These are phyloP conservation scores for Plumapathes pennacea DNA, from an alignment of 92 coral and sea anemone species.

Conservation along the genomic window DNA sequence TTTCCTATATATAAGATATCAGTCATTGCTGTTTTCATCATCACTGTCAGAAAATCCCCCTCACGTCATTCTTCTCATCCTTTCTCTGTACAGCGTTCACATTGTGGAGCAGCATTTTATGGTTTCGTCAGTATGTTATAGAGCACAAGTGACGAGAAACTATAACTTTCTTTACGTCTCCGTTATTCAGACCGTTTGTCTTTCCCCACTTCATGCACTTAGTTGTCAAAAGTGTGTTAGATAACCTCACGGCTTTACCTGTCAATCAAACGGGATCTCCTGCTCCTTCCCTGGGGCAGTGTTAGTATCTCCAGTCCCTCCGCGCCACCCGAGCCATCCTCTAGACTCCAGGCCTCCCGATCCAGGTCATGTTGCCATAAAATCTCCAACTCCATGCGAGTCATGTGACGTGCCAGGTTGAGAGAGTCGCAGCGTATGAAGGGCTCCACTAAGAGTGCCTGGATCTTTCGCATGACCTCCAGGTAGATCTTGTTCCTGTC, in stretches of 20 bases:
- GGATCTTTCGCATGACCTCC: conserved; percentile 73
- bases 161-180: too few relatives aligned
- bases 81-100: too few relatives aligned
- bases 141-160: too few relatives aligned
- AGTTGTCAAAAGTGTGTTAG: too few relatives aligned
- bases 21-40: too few relatives aligned
- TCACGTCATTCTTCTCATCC: too few relatives aligned
- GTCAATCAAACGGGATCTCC: conserved; percentile 62
- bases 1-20: too few relatives aligned
- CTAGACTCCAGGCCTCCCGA: conserved; percentile 45
- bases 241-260: conserved; percentile 65
- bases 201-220: too few relatives aligned
- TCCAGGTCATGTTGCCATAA: conserved; percentile 70
- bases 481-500: conserved; percentile 71
- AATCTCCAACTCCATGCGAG: conserved; percentile 74
- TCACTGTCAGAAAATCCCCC: too few relatives aligned
- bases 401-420: conserved; percentile 89
- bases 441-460: conserved; percentile 62
- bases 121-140: too few relatives aligned
- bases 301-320: conserved; percentile 81
- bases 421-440: conserved; percentile 65
- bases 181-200: too few relatives aligned
- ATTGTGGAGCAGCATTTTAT: too few relatives aligned
- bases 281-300: conserved; percentile 93
- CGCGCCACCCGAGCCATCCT: conserved; percentile 78